Percentiles rank a stretch among this genome's conserved stretches.
These are phyloP conservation scores for Diarsia dahlii DNA, from an alignment of 2,888 invertebrate genomes.

Conservation along the genomic window DNA sequence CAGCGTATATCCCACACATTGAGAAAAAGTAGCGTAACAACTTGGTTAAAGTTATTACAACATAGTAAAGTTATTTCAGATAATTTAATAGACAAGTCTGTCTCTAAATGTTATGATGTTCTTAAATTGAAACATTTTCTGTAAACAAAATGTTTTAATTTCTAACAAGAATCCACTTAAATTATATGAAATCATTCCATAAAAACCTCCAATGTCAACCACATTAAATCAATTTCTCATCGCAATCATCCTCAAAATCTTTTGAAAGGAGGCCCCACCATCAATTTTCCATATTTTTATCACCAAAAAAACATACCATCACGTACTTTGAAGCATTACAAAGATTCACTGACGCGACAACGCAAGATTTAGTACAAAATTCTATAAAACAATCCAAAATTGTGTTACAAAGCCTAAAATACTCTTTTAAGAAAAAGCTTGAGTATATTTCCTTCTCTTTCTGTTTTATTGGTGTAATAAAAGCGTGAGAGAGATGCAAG, in stretches of 20 bases:
- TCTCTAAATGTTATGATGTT: neutral
- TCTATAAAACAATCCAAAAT: conserved; percentile 70
- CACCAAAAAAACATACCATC: conserved; percentile 79
- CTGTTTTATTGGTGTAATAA: conserved; percentile 34
- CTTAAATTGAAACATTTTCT: neutral
- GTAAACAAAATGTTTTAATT: neutral
- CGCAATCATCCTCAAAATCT: conserved; percentile 73
- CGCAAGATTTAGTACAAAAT: conserved; percentile 79
- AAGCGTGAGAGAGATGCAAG: conserved; percentile 75
- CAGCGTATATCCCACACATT: no score
- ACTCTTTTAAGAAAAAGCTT: conserved; percentile 63
- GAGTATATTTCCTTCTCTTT: conserved; percentile 68
- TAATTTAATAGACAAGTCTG: neutral
- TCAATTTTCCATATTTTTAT: conserved; percentile 85
- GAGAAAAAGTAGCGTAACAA: no score
- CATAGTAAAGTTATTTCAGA: neutral
- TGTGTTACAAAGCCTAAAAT: conserved; percentile 72
- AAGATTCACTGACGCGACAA: conserved; percentile 82
- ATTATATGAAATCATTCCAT: conserved; percentile 40
- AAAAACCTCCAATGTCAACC: conserved; percentile 44
- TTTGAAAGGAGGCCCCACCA: conserved; percentile 68
- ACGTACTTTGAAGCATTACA: conserved; percentile 81
- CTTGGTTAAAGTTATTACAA: neutral
- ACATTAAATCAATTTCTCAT: conserved; percentile 75
- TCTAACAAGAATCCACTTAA: conserved; percentile 10